Conservation (phyloP, 2,113 vertebrate genomes). For the Tragelaphus scriptus region DNA sequence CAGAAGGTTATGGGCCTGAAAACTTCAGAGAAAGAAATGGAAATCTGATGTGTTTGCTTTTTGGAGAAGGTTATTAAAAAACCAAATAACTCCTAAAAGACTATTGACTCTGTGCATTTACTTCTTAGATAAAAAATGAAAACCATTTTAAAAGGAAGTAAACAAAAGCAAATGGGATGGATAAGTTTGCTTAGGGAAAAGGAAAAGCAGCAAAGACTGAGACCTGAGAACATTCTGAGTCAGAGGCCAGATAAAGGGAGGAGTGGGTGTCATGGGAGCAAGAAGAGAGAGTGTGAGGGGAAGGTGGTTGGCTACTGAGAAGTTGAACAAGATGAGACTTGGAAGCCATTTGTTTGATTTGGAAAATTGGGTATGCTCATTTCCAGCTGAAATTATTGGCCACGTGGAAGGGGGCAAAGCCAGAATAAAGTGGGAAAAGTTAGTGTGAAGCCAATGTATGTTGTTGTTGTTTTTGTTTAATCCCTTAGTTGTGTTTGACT, state of each 20-base stretch:
- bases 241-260: neutral
- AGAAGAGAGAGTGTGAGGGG: neutral
- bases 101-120: neutral
- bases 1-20: neutral
- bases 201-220: neutral
- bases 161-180: neutral
- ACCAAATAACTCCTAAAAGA: neutral
- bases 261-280: neutral
- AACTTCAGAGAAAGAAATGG: neutral
- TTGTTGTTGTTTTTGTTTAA: neutral
- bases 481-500: neutral
- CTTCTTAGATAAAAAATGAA: constrained; percentile 23
- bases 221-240: neutral
- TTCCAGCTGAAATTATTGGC: neutral
- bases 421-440: neutral
- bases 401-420: neutral
- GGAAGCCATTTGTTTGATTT: neutral
- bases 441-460: neutral
- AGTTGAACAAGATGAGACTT: neutral
- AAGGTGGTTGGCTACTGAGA: neutral
- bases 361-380: neutral
- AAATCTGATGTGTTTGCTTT: neutral
- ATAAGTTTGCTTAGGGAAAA: neutral
- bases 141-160: neutral
- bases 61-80: neutral